Conservation (phyloP, 2,888 invertebrate species). For the Lymantria monacha region DNA sequence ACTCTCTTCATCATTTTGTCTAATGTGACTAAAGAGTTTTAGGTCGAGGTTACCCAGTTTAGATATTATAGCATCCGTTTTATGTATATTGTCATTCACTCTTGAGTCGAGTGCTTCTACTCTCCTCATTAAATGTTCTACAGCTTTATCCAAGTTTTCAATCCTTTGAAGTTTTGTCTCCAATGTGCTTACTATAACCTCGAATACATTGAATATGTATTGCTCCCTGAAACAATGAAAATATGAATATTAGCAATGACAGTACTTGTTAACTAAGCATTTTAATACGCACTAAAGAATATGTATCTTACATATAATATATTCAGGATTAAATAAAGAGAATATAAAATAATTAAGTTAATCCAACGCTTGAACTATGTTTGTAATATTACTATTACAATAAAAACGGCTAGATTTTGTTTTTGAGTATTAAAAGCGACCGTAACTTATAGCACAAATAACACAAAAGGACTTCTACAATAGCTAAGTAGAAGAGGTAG, state of each 20-base stretch:
- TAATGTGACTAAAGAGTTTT: conserved; percentile 85
- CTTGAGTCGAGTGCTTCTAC: conserved; percentile 91
- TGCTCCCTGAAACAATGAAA: conserved; percentile 88
- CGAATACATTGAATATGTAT: conserved; percentile 93
- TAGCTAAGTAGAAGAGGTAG: no score
- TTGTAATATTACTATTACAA: no score
- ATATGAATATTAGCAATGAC: neutral
- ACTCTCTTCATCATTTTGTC: conserved; percentile 57
- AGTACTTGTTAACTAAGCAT: no score
- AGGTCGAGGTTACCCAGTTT: conserved; percentile 89
- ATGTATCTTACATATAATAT: no score
- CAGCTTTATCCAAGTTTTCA: conserved; percentile 93
- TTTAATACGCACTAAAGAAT: no score
- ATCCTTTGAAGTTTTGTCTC: conserved; percentile 94
- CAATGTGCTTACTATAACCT: conserved; percentile 93
- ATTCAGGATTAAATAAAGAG: no score
- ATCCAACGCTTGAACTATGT: no score
- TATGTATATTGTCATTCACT: conserved; percentile 91
- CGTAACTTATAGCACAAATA: no score
- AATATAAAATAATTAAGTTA: no score
- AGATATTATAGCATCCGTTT: conserved; percentile 91
- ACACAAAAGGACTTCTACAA: no score
- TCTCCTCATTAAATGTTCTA: conserved; percentile 92
- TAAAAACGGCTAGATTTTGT: no score
- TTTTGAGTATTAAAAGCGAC: no score